Conservation (phyloP, 2,797 vertebrate genomes). For the Helicolenus hilgendorfi region DNA sequence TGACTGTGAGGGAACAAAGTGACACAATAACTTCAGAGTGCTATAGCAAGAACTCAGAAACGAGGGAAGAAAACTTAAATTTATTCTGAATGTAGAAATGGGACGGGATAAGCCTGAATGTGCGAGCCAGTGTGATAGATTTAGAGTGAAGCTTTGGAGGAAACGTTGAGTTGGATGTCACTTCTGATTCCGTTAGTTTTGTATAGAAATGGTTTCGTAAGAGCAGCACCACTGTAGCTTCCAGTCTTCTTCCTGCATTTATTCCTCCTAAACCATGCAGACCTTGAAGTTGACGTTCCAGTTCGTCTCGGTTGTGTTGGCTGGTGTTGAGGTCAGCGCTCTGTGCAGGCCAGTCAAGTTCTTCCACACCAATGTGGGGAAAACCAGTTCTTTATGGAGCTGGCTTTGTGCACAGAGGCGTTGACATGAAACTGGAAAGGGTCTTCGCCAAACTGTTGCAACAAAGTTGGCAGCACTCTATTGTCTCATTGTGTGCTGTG, state of each 20-base stretch:
- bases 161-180: background rate
- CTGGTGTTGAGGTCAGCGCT: background rate
- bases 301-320: background rate
- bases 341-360: background rate
- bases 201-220: background rate
- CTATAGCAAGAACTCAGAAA: background rate
- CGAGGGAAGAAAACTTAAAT: background rate
- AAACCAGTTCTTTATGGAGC: background rate
- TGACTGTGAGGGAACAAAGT: conserved; percentile 8
- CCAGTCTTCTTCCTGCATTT: background rate
- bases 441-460: background rate
- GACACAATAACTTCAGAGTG: background rate
- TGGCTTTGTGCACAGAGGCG: background rate
- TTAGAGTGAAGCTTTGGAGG: background rate
- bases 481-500: background rate
- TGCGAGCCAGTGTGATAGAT: conserved; percentile 3
- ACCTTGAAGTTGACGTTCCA: background rate
- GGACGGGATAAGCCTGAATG: background rate
- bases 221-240: background rate
- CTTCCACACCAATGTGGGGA: no score
- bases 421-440: background rate
- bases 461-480: background rate
- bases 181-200: conserved; percentile 19
- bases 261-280: background rate
- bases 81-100: background rate